Evolutionary conservation across 2,888 invertebrate species (phyloP), one percentile per base, ranked within the genome.

Genomic region (Morpho deidamia): DNA sequence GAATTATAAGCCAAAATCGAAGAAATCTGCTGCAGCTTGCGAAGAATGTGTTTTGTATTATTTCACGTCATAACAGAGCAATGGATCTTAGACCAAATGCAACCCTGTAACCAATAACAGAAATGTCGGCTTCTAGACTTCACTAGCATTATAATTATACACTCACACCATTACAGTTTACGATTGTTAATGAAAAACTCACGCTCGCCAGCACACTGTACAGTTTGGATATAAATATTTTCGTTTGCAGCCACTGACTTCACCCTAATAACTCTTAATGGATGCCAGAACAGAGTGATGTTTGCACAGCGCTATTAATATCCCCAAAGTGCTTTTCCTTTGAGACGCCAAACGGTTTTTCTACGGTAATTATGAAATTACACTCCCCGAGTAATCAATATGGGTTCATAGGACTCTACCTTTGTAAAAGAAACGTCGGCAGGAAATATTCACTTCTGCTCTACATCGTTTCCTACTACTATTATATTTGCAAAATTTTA

Each of bases 301-400:
- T 50, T 55, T 55, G 41, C 45, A 10, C 41, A 38, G 12, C 2
- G 35, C 51, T 50, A 47, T 55, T 55, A 51, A 55, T 55, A 51
- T 39, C 45, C 10, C 45, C 35, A 55, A 10, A 47, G 51, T 47
- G 39, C 38, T 55, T 55, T 55, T 39, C 39, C 35, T 43, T 45
- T 44, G 41, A 35, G 10, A 40, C 33, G 43, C 14, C 33, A 39
- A 46, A 46, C 11, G 32, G 38, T 14, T 44, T 12, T 43, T 14
- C 44, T 38, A 11, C 44, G 33, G 23, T 44, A 51, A 51, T 40
- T 39, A 34, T 33, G 40, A 40, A 48, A 48, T 40, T 44, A 44
- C 34, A 34, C 39, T 46, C 11, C 10, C 14, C 7, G 11, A 11
- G 46, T 11, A 32, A 39, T 39, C 32, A 46, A 37, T 46, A 8